phyloP scores from a whole-genome alignment of 1,140 invertebrate species.

The Spodoptera frugiperda region DNA sequence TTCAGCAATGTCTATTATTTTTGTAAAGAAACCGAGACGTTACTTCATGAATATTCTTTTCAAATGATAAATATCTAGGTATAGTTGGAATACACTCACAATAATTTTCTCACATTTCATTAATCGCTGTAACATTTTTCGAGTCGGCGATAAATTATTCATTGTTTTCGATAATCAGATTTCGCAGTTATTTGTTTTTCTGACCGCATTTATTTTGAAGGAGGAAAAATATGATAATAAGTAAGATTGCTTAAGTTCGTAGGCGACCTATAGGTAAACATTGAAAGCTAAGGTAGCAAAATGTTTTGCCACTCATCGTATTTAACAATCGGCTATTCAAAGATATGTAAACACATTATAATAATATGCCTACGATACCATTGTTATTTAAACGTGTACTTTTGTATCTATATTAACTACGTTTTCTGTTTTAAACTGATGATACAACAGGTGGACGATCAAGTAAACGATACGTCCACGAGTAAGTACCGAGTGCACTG shows the following conservation, averaged over 20 bases:
- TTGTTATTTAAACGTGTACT: conserved; percentile 33
- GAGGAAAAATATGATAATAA: background rate
- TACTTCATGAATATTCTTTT: background rate
- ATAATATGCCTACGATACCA: conserved; percentile 32
- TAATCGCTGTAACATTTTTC: background rate
- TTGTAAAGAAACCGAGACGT: background rate
- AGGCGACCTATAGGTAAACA: background rate
- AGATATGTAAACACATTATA: conserved; percentile 26
- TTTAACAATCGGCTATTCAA: conserved; percentile 34
- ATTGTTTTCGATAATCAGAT: background rate
- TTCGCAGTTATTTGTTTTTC: no score
- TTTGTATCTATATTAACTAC: background rate
- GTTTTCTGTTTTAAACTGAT: conserved; percentile 1
- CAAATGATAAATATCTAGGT: background rate
- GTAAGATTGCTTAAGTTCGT: background rate
- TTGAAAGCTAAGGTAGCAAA: background rate
- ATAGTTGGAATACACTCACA: no score
- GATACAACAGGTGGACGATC: conserved; percentile 2
- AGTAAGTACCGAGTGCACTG: no score
- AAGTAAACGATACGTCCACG: background rate
- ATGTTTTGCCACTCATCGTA: conserved; percentile 35
- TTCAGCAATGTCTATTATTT: background rate
- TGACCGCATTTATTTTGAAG: no score
- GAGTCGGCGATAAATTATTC: background rate
- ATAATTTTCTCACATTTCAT: background rate